These are phyloP conservation scores for Halcyon malimbica DNA, from an alignment of 2,113 vertebrate species.

Conservation along the genomic window DNA sequence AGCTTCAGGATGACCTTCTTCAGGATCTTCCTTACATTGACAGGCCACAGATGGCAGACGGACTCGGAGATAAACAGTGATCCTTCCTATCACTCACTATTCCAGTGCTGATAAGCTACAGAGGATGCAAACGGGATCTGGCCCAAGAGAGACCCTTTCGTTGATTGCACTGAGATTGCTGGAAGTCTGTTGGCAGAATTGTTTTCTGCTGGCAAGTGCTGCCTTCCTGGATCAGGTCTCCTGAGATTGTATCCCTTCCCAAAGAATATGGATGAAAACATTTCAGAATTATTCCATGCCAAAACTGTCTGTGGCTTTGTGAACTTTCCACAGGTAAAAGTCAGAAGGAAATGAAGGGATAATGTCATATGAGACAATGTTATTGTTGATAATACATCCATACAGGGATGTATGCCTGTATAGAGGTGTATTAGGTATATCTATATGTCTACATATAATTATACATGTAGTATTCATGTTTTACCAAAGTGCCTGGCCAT, in stretches of 20 bases:
- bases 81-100: background rate
- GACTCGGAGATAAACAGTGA: background rate
- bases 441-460: background rate
- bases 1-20: background rate
- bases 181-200: background rate
- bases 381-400: background rate
- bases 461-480: background rate
- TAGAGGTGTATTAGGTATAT: background rate
- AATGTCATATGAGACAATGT: background rate
- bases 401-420: background rate
- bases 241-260: background rate
- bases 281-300: background rate
- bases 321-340: background rate
- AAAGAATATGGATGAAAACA: background rate
- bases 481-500: background rate
- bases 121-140: background rate
- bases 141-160: background rate
- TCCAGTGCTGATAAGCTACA: background rate
- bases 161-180: background rate
- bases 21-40: background rate
- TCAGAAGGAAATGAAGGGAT: background rate
- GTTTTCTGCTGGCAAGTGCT: background rate
- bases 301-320: background rate
- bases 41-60: background rate
- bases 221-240: background rate